Base-by-base conservation (phyloP, 1,140 invertebrate genomes). In the Meloidogyne chitwoodi region DNA sequence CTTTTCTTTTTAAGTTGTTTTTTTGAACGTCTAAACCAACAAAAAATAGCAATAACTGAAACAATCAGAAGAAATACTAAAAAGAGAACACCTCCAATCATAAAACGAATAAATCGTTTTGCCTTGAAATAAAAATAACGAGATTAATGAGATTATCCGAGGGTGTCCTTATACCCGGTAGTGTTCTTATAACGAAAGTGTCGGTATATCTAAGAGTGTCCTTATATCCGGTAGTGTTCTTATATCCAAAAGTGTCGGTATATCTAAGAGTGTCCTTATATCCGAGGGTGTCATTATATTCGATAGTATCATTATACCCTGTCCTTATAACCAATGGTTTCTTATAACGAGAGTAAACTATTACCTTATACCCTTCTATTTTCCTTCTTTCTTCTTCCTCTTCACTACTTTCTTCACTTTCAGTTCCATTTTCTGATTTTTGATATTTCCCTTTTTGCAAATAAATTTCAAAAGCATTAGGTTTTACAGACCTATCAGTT, bases 1-100 rank as follows among this genome's bases (percentile, higher is more conserved):
- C 80, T 81, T 11, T 83, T 77, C 22, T 76, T 83, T 22, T 80
- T 38, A 44, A 77, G 81, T 67, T 75, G 69, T 14, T 73, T 75
- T 56, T 66, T 48, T 66, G 84, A 80, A n/a, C 64, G 65, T 34
- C 75, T 63, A 24, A 74, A 67, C 76, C 64, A 79, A 16, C 64
- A 66, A 27, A 79, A 79, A 38, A 73, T 68, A 22, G 34, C 14
- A 31, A 68, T 48, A 19, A 68, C 76, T 31, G 74, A 64, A 19
- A 77, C 62, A 29, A 66, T 73, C 16, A 85, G n/a, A 24, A 81
- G 56, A 31, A 85, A 22, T 34, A 83, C 27, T 11, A 27, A 48
- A 61, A 68, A 24, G 68, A 70, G 26, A 22, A 22, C 77, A 31
- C 41, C 62, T 6, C 65, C 78, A 19, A 79, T 78, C 31, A 70